Evolutionary conservation across 1,140 invertebrate species (phyloP), one percentile per base, ranked within the genome.

Genomic region (Potamilus streckersoni): DNA sequence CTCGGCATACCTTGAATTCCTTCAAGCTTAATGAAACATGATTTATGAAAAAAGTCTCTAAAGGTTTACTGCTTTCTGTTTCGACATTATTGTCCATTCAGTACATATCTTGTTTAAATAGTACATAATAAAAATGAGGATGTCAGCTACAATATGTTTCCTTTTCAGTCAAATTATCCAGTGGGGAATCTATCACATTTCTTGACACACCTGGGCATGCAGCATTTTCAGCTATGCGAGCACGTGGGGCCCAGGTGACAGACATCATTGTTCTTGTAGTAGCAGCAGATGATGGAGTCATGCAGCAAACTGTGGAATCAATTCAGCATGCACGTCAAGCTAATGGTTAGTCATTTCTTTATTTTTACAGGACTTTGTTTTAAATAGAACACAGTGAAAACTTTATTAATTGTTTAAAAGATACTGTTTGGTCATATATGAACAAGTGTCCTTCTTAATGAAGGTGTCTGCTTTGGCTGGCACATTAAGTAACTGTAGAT

Each of bases 121-220:
- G 6, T 49, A 49, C 11, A 49, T 23, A 23, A 23, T 23, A 23
- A 23, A 1, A 23, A 23, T 23, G 23, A 23, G 23, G 23, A 23
- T 2, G 2, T 49, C 38, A 49, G 6, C 2, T 49, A 8, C 1
- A 0, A 4, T 12, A 16, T 14, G 55, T 60, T 63, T 65, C 20
- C 61, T 13, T 82, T 84, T 59, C 78, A 86, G 84, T 87, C 2
- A 82, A 73, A 67, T 67, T 87, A 27, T 15, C 74, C 14, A 79
- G 80, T 57, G 94, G 93, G 2, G 93, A 95, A 64, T 91, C 86
- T 65, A 94, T 99, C 58, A 99, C 98, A 14, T 99, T 99, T 92
- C 88, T 99, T 70, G 98, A 99, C 89, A 99, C 98, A n/a, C 98
- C 98, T n/a, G 98, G 98, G 0, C 98, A 99, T 92, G 97, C 97